Evolutionary conservation across 2,888 invertebrate species (phyloP).

Genomic region (Rosalia funebris): DNA sequence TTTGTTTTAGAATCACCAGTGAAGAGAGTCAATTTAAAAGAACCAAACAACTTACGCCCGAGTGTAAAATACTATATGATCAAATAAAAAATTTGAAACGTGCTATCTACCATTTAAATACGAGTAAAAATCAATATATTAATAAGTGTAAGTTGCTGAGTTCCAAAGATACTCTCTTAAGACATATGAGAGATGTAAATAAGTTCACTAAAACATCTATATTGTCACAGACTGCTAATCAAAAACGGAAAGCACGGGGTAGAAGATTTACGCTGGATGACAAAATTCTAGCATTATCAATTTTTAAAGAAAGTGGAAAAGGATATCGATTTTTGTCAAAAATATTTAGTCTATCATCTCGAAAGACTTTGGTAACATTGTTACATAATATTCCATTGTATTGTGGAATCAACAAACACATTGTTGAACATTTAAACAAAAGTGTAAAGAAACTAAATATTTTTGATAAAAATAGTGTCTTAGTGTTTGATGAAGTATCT

Average conservation of each 20-base stretch:
- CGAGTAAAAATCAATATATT: background rate
- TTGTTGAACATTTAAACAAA: slow-evolving; percentile 32
- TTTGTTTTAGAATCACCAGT: background rate
- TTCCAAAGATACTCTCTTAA: background rate
- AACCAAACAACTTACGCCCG: background rate
- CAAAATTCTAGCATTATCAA: slow-evolving; percentile 27
- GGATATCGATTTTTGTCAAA: slow-evolving; percentile 37
- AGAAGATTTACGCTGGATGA: slow-evolving; percentile 24
- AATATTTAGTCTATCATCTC: slow-evolving; percentile 40
- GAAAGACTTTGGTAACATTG: slow-evolving; percentile 31
- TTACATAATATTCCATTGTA: slow-evolving; percentile 35
- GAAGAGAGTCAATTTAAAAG: background rate
- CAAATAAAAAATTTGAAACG: background rate
- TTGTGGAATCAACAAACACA: slow-evolving; percentile 35
- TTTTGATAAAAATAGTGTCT: slow-evolving; percentile 31
- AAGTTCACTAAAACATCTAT: slow-evolving; percentile 27
- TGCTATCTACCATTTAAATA: background rate
- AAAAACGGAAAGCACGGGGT: background rate
- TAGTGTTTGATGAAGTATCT: slow-evolving; percentile 46
- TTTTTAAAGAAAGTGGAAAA: slow-evolving; percentile 37
- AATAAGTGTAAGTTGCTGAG: background rate
- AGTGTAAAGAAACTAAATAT: slow-evolving; percentile 28
- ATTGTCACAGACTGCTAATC: slow-evolving; percentile 10
- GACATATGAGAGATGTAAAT: slow-evolving; percentile 19
- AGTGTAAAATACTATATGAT: slow-evolving; percentile 1